Evolutionary conservation across 2,888 invertebrate genomes (phyloP).

Genomic region (Dasypolia templi): DNA sequence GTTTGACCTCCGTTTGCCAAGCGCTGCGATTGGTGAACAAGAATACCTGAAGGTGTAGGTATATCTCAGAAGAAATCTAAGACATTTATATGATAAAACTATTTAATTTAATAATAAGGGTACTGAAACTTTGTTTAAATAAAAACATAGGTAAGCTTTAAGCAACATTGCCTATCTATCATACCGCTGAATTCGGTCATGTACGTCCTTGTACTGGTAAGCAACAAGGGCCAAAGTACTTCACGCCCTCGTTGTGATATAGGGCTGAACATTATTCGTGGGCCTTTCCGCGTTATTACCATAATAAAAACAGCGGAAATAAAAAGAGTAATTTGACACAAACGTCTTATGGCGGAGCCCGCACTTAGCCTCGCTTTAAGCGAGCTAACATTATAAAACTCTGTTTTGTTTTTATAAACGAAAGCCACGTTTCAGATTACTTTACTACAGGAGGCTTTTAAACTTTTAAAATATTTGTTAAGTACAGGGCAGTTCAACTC

Average conservation of each 20-base stretch:
- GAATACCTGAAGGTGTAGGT: neutral
- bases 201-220: slow-evolving; percentile 31
- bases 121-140: neutral
- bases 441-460: too few species aligned
- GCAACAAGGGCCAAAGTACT: slow-evolving; percentile 49
- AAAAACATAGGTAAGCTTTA: neutral
- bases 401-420: slow-evolving; percentile 53
- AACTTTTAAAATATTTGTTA: too few species aligned
- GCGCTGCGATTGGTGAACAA: neutral
- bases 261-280: slow-evolving; percentile 77
- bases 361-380: slow-evolving; percentile 73
- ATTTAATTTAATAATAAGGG: neutral
- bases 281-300: slow-evolving; percentile 81
- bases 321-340: slow-evolving; percentile 85
- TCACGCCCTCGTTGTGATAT: slow-evolving; percentile 64
- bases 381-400: slow-evolving; percentile 55
- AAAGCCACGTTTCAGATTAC: slow-evolving; percentile 26
- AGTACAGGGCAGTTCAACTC: too few species aligned
- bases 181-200: slow-evolving; percentile 23
- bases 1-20: neutral
- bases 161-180: neutral
- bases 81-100: neutral
- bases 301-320: slow-evolving; percentile 85
- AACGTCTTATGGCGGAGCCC: slow-evolving; percentile 79
- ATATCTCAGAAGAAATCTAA: neutral